phyloP scores from a whole-genome alignment of 2,797 vertebrate species.

The Pseudochirops corinnae region DNA sequence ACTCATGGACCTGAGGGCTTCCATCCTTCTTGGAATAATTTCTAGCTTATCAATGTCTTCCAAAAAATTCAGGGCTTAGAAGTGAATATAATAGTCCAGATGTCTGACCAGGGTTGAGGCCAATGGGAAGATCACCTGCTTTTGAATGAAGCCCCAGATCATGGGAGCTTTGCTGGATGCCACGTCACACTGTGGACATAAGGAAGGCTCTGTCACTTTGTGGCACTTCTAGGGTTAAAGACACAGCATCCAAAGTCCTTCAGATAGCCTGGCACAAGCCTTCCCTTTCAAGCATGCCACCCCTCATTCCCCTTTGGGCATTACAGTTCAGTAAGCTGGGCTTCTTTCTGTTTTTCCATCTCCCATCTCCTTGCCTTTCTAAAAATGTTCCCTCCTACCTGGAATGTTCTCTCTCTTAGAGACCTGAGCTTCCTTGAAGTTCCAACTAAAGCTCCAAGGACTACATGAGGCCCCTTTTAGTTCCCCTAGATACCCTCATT shows the following conservation, averaged over 20 bases:
- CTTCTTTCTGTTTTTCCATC: too few species aligned
- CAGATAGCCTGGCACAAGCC: not conserved
- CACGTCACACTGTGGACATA: not conserved
- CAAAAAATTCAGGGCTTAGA: not conserved
- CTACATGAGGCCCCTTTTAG: not conserved
- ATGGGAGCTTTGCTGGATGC: not conserved
- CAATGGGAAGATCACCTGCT: not conserved
- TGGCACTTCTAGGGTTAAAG: not conserved
- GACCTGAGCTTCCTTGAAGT: not conserved
- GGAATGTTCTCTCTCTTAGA: too few species aligned
- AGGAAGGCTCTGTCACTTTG: not conserved
- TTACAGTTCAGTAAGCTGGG: not conserved
- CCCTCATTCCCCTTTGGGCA: not conserved
- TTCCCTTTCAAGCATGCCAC: too few species aligned
- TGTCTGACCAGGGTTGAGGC: not conserved
- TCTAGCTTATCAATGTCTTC: not conserved
- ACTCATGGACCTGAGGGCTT: not conserved
- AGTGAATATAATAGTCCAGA: not conserved
- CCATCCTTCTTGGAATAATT: not conserved
- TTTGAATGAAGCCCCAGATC: not conserved
- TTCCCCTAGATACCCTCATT: too few species aligned
- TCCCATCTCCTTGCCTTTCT: not conserved
- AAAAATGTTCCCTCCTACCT: not conserved
- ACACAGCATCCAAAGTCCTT: not conserved
- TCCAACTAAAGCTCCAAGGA: not conserved